These are phyloP conservation scores for Dusona sp. DNA, from an alignment of 2,888 invertebrate species.

Conservation along the genomic window DNA sequence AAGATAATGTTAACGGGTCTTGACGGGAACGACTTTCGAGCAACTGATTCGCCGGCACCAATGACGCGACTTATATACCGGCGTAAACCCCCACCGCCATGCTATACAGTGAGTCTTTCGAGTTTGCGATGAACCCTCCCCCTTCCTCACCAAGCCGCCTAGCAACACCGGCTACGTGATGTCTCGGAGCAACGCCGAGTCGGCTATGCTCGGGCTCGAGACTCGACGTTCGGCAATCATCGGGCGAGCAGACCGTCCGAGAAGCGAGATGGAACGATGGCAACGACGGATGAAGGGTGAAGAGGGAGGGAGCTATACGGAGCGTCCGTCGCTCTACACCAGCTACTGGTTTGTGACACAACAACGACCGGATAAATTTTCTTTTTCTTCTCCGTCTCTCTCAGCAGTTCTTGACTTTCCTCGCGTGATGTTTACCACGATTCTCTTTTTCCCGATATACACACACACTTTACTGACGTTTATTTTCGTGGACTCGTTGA, in stretches of 20 bases:
- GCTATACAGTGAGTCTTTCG: constrained; percentile 20
- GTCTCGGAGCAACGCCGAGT: constrained; percentile 76
- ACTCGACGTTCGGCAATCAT: constrained; percentile 65
- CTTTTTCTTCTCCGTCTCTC: constrained; percentile 51
- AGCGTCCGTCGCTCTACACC: constrained; percentile 70
- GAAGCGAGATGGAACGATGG: constrained; percentile 21
- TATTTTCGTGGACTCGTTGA: constrained; percentile 31
- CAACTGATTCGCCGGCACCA: constrained; percentile 79
- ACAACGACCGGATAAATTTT: constrained; percentile 71
- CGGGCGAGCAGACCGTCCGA: constrained; percentile 56
- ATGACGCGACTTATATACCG: constrained; percentile 82
- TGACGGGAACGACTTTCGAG: constrained; percentile 69
- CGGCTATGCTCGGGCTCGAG: constrained; percentile 72
- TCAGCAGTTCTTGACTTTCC: constrained; percentile 38
- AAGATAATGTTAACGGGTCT: background rate
- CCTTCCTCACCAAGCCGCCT: constrained; percentile 77
- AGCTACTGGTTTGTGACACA: constrained; percentile 71
- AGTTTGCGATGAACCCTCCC: constrained; percentile 65
- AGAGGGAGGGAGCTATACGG: constrained; percentile 33
- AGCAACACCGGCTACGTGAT: constrained; percentile 84
- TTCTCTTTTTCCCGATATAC: constrained; percentile 8
- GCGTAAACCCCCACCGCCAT: constrained; percentile 67
- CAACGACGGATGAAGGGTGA: constrained; percentile 21
- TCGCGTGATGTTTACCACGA: constrained; percentile 39
- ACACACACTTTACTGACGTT: constrained; percentile 18